Evolutionary conservation across 2,888 invertebrate species (phyloP).

Genomic region (Gibbula magus): DNA sequence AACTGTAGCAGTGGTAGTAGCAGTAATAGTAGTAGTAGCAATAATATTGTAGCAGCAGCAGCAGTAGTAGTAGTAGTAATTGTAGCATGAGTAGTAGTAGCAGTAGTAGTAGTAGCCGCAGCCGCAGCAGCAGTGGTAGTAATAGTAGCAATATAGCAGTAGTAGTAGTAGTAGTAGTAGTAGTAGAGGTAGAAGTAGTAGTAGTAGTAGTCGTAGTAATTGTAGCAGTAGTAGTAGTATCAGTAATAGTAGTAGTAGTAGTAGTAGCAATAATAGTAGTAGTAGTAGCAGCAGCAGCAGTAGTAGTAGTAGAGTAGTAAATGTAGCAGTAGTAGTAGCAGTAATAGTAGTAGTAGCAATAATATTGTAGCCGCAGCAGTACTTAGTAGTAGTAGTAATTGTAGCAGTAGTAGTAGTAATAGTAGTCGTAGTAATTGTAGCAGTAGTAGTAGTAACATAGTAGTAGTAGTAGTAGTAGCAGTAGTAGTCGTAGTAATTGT

Average conservation of each 20-base stretch:
- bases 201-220: constrained; percentile 19
- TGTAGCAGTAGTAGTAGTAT: constrained; percentile 24
- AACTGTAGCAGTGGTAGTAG: no score
- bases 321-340: constrained; percentile 29
- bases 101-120: constrained; percentile 26
- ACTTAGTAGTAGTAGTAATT: no score
- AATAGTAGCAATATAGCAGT: background rate
- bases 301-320: constrained; percentile 28
- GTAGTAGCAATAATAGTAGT: constrained; percentile 30
- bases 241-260: constrained; percentile 35
- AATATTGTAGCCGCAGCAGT: constrained; percentile 28
- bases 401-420: no score
- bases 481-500: no score
- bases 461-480: no score
- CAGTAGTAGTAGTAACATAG: no score
- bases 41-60: no score
- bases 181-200: constrained; percentile 12
- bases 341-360: constrained; percentile 32
- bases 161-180: background rate
- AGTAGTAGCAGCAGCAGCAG: background rate
- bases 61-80: background rate
- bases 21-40: no score
- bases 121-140: constrained; percentile 14
- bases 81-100: constrained; percentile 15
- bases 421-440: no score